A percentile compares a stretch with the other conserved stretches of the same genome.
Evolutionary conservation across 2,797 vertebrate species (phyloP).

Genomic region (Esox lucius): DNA sequence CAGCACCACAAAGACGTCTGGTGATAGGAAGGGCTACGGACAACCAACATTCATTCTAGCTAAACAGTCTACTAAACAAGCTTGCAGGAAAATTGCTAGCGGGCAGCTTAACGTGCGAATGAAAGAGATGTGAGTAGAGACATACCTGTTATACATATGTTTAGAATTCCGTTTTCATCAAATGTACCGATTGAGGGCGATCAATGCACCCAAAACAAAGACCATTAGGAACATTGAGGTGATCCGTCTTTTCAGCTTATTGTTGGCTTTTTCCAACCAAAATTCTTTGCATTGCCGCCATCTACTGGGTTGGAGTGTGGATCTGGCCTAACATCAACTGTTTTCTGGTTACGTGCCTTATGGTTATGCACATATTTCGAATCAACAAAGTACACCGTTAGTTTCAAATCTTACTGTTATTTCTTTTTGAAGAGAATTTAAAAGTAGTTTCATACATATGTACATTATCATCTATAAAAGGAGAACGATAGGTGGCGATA

Average conservation of each 20-base stretch:
- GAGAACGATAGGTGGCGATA: not conserved
- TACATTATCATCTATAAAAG: not conserved
- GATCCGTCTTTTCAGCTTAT: constrained; percentile 11
- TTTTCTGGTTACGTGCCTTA: not conserved
- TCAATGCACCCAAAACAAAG: constrained; percentile 66
- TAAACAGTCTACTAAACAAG: not conserved
- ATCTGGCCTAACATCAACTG: not conserved
- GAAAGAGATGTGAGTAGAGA: constrained; percentile 19
- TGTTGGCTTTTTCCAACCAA: constrained; percentile 8
- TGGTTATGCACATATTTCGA: too few relatives aligned
- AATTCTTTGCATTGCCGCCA: constrained; percentile 36
- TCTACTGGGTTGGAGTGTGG: constrained; percentile 23
- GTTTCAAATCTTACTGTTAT: too few relatives aligned
- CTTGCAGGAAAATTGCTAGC: not conserved
- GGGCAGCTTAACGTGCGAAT: not conserved
- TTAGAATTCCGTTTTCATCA: constrained; percentile 43
- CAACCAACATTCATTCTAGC: constrained; percentile 16
- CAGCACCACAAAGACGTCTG: constrained; percentile 24
- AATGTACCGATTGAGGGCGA: constrained; percentile 34
- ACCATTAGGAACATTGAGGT: constrained; percentile 61
- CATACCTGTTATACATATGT: constrained; percentile 71
- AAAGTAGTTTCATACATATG: not conserved
- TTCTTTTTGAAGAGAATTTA: not conserved
- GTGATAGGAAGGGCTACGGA: constrained; percentile 22
- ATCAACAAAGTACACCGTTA: too few relatives aligned